phyloP scores from a whole-genome alignment of 2,888 invertebrate species.

The Andrena hattorfiana region DNA sequence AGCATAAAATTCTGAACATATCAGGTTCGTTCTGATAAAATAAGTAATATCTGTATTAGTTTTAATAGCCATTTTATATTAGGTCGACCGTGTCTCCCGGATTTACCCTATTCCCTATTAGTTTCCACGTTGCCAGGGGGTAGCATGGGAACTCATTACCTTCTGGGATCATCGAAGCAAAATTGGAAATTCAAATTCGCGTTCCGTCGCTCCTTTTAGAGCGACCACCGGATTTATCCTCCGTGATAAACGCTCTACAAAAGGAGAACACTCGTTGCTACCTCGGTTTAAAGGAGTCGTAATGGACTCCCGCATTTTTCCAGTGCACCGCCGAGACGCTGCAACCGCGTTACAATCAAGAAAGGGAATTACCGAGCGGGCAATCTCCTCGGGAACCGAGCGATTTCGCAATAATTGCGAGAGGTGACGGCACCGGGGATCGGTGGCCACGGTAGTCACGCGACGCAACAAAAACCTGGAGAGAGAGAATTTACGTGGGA shows the following conservation, averaged over 20 bases:
- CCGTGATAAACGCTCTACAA: background rate
- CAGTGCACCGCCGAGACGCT: background rate
- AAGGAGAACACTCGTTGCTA: background rate
- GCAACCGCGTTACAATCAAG: constrained; percentile 33
- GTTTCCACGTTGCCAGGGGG: background rate
- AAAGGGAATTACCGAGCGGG: constrained; percentile 36
- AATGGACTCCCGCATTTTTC: constrained; percentile 16
- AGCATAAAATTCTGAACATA: too few species aligned
- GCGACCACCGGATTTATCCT: background rate
- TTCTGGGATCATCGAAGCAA: constrained; percentile 17
- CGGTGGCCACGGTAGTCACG: constrained; percentile 24
- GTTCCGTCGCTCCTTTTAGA: background rate
- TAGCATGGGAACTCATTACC: constrained; percentile 29
- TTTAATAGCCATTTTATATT: too few species aligned
- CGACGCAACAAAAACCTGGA: background rate
- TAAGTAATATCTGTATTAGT: too few species aligned
- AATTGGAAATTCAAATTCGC: constrained; percentile 49
- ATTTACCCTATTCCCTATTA: constrained; percentile 9
- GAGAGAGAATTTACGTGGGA: background rate
- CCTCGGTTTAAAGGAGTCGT: background rate
- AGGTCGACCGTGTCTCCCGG: too few species aligned
- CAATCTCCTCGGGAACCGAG: constrained; percentile 54
- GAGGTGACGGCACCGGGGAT: constrained; percentile 35
- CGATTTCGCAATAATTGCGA: constrained; percentile 56
- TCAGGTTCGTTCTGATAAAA: too few species aligned